Evolutionary conservation across 2,113 vertebrate genomes (phyloP), one percentile per base, ranked within the genome.

Genomic region (Tetraodon nigroviridis): DNA sequence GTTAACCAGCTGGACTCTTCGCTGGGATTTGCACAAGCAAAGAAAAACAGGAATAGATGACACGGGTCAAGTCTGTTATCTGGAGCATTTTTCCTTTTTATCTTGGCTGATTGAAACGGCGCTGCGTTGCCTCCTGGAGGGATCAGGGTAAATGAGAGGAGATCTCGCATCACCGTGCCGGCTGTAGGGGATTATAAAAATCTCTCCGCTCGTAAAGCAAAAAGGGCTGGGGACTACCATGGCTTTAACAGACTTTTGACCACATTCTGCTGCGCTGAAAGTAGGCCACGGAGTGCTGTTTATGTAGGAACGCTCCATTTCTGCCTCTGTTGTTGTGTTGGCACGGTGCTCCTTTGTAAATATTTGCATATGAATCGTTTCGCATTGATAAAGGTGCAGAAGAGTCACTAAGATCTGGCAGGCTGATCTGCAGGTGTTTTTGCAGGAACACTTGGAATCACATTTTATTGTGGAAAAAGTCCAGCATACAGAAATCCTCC

Each of bases 181-280:
- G 72, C 76, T 59, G 55, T 51, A 51, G 41, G 32, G 80, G 71
- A 81, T 84, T 75, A 84, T 41, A 19, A 78, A 76, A 78, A 71
- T 61, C 64, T 64, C 47, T 52, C 61, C 67, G 60, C 67, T 65
- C 67, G 67, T 64, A 21, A 61, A 68, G 49, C 70, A 73, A 73
- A 76, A 64, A 46, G n/a, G 63, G 55, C 70, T 59, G 27, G 62
- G 42, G 64, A 78, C 45, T 24, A 62, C 66, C 41, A 45, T 2
- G 6, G 61, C 69, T 74, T 75, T 41, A 37, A 67, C 49, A 58
- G 46, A 60, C 53, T 51, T 47, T 40, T n/a, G 54, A 24, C 47
- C 14, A 32, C 14, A 16, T 65, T 40, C 46, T 44, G 48, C 66
- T 16, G 20, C 54, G 60, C 45, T 51, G 54, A 64, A 72, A 58